A percentile compares a stretch with the other conserved stretches of the same genome.
Evolutionary conservation across 2,113 vertebrate genomes (phyloP).

Genomic region (Psittacus erithacus): DNA sequence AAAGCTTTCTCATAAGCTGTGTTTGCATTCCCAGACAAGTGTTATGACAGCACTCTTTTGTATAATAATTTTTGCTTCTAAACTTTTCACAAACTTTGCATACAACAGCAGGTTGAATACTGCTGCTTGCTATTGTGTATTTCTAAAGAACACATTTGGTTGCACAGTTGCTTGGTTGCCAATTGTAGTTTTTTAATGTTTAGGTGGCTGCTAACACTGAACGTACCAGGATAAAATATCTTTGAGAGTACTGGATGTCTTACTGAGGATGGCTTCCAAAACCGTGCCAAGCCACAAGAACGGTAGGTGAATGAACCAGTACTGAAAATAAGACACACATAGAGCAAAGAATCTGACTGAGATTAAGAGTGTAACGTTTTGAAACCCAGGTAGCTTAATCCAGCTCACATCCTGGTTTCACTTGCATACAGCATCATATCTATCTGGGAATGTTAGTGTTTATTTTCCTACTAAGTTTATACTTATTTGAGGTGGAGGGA

Average conservation of each 20-base stretch:
- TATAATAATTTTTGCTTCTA: neutral
- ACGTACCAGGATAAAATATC: neutral
- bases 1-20: neutral
- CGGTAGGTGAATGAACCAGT: neutral
- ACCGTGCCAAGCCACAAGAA: neutral
- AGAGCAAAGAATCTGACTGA: neutral
- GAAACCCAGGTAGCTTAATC: neutral
- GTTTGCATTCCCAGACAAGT: neutral
- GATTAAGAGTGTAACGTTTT: neutral
- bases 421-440: neutral
- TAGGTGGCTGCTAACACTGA: neutral
- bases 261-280: neutral
- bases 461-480: neutral
- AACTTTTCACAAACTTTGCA: neutral
- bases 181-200: neutral
- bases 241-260: neutral
- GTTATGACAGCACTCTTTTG: neutral
- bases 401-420: neutral
- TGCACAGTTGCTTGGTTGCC: neutral
- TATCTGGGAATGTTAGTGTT: accelerated
- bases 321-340: neutral
- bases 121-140: neutral
- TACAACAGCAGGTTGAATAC: neutral
- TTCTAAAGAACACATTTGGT: neutral
- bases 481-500: neutral